Percentiles rank a stretch among this genome's conserved stretches.
Conservation (phyloP, 1,140 invertebrate genomes). For the Bombus turneri region DNA sequence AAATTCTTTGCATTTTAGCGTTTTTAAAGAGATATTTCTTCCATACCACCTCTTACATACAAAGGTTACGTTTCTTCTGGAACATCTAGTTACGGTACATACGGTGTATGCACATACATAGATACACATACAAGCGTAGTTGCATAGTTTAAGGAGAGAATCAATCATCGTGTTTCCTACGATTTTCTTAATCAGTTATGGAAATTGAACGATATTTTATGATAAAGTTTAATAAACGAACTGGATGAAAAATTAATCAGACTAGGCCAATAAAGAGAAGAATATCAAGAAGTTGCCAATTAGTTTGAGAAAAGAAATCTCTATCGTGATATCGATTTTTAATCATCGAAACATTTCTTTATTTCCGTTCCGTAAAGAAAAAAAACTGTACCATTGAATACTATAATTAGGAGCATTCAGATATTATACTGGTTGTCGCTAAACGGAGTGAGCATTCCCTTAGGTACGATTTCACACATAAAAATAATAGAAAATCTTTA, state of each 20-base stretch:
- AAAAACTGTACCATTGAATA: too few relatives aligned
- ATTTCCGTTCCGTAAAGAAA: not conserved
- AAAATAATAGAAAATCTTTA: constrained; percentile 13
- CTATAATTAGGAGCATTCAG: not conserved
- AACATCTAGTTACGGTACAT: not conserved
- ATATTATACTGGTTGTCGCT: not conserved
- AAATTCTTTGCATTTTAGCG: not conserved
- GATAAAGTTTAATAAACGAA: not conserved
- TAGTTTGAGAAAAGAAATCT: not conserved
- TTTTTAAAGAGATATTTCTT: not conserved
- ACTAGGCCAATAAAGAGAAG: constrained; percentile 22
- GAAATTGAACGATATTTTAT: not conserved
- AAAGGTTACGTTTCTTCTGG: not conserved
- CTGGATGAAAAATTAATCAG: not conserved
- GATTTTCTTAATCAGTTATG: not conserved
- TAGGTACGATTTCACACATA: constrained; percentile 4
- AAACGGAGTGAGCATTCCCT: not conserved
- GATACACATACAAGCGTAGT: not conserved
- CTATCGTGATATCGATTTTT: not conserved
- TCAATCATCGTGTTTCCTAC: not conserved
- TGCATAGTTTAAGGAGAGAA: not conserved
- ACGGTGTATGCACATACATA: not conserved
- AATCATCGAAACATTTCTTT: not conserved
- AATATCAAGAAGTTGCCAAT: not conserved
- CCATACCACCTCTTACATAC: not conserved